phyloP scores from a whole-genome alignment of 92 coral and sea anemone genomes.

The Epizoanthus illoricatus region DNA sequence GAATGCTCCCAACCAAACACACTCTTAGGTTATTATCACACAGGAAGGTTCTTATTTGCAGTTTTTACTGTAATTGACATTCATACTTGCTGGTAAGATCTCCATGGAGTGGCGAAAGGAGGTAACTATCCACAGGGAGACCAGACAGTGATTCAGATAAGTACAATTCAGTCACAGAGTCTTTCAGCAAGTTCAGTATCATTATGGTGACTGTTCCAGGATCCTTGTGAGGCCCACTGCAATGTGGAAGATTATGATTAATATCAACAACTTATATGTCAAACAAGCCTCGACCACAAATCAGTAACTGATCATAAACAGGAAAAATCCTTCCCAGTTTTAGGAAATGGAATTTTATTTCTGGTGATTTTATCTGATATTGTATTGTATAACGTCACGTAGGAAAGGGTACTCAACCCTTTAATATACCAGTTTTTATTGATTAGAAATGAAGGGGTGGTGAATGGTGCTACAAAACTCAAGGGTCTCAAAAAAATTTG shows the following conservation, averaged over 20 bases:
- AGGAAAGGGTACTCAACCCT: no score
- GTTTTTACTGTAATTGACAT: background rate
- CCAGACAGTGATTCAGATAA: constrained; percentile 54
- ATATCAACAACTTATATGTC: background rate
- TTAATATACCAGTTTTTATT: no score
- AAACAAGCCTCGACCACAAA: background rate
- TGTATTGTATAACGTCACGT: no score
- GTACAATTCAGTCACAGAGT: constrained; percentile 42
- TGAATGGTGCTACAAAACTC: no score
- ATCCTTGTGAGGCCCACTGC: constrained; percentile 18
- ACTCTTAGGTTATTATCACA: no score
- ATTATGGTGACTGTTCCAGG: constrained; percentile 66
- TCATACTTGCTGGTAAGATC: constrained; percentile 54
- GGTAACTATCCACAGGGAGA: constrained; percentile 70
- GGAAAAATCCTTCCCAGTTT: no score
- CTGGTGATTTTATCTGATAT: no score
- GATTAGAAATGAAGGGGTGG: no score
- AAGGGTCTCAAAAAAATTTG: no score
- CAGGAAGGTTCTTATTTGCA: no score
- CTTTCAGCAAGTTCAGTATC: constrained; percentile 64
- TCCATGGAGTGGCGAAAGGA: constrained; percentile 67
- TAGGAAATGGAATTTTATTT: no score
- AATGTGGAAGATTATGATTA: background rate
- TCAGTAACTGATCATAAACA: no score
- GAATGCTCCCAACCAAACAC: background rate